These are phyloP conservation scores for Atherix ibis DNA, from an alignment of 2,888 invertebrate species.

Conservation along the genomic window DNA sequence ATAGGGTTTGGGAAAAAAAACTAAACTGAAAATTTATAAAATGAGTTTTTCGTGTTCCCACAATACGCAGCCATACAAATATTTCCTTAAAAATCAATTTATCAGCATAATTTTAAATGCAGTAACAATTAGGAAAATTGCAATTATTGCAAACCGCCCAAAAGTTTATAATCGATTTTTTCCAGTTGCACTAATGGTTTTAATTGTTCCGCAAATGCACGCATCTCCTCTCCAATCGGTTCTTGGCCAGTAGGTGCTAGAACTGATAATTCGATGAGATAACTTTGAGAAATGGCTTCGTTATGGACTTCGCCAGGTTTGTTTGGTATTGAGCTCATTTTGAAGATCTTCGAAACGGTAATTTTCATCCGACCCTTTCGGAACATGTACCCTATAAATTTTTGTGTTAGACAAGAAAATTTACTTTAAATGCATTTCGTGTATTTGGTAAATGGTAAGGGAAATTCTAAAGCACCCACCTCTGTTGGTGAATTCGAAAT, in stretches of 20 bases:
- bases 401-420: too few species aligned
- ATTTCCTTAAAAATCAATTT: too few species aligned
- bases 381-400: conserved; percentile 76
- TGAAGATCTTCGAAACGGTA: conserved; percentile 86
- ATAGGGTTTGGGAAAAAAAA: too few species aligned
- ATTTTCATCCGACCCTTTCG: conserved; percentile 94
- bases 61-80: too few species aligned
- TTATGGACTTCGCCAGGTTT: conserved; percentile 47
- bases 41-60: too few species aligned
- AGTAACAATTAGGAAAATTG: too few species aligned
- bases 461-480: conserved; percentile 33
- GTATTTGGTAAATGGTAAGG: not conserved
- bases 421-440: conserved; percentile 9
- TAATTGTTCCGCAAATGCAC: conserved; percentile 84
- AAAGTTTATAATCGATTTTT: conserved; percentile 78
- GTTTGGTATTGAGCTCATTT: conserved; percentile 59
- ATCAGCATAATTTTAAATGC: too few species aligned
- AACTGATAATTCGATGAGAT: conserved; percentile 81
- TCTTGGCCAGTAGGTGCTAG: conserved; percentile 84
- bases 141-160: too few species aligned
- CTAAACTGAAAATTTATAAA: too few species aligned
- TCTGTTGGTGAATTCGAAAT: conserved; percentile 86
- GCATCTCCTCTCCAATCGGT: conserved; percentile 91
- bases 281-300: conserved; percentile 81
- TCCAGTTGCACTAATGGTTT: conserved; percentile 82